phyloP scores from a whole-genome alignment of 1,140 invertebrate species.

The Amyelois transitella region DNA sequence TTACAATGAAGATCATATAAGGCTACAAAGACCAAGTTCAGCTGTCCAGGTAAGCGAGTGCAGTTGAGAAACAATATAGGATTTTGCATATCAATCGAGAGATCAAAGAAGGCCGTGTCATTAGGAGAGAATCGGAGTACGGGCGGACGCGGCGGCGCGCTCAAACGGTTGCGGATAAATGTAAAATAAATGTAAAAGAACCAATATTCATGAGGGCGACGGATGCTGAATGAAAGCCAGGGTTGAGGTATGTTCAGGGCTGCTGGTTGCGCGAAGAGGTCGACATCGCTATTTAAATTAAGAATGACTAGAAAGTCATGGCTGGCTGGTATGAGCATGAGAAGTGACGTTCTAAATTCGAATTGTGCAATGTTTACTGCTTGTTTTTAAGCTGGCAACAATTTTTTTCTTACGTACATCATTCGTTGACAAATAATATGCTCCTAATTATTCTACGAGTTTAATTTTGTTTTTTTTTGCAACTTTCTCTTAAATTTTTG shows the following conservation, averaged over 20 bases:
- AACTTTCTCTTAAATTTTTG: too few species aligned
- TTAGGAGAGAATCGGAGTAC: constrained; percentile 22
- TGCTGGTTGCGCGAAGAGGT: background rate
- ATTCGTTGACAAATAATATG: too few species aligned
- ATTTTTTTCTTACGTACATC: too few species aligned
- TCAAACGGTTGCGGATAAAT: constrained; percentile 42
- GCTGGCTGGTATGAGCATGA: too few species aligned
- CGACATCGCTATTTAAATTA: background rate
- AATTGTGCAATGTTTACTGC: too few species aligned
- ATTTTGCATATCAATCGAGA: constrained; percentile 63
- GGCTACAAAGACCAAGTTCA: background rate
- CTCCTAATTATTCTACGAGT: too few species aligned
- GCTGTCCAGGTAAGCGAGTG: background rate
- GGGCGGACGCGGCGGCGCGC: constrained; percentile 31
- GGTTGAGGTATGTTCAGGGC: constrained; percentile 6
- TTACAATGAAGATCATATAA: background rate
- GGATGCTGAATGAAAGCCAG: constrained; percentile 18
- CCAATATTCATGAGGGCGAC: constrained; percentile 29
- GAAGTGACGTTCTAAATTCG: too few species aligned
- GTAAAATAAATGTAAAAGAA: constrained; percentile 42
- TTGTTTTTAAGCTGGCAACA: too few species aligned
- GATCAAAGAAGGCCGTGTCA: constrained; percentile 52
- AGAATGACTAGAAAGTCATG: too few species aligned
- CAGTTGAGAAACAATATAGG: constrained; percentile 24
- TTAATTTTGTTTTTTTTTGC: too few species aligned